Evolutionary conservation across 2,888 invertebrate genomes (phyloP).

Genomic region (Syrphus vitripennis): DNA sequence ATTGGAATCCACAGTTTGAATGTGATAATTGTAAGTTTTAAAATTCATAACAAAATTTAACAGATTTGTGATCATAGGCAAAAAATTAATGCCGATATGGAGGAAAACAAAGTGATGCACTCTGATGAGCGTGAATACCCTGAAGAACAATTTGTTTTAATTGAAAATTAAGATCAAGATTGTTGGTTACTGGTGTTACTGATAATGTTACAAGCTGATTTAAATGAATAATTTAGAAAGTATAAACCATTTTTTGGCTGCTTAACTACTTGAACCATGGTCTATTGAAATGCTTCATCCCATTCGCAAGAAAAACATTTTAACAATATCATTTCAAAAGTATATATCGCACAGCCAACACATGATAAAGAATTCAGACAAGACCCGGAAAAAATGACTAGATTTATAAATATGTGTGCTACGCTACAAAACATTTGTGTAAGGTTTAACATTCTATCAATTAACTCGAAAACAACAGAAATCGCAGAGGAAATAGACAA

Average conservation of each 20-base stretch:
- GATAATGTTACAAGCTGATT: background rate
- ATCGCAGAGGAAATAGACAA: background rate
- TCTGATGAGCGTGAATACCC: background rate
- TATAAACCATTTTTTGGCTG: background rate
- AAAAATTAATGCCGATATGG: background rate
- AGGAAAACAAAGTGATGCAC: background rate
- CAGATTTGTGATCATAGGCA: background rate
- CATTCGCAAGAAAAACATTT: background rate
- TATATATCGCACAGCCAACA: background rate
- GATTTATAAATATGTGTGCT: background rate
- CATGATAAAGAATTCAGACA: background rate
- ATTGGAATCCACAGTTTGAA: background rate
- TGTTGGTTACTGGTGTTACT: background rate
- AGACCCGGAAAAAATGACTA: background rate
- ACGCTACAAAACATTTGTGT: background rate
- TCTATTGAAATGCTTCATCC: background rate
- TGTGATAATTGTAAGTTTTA: background rate
- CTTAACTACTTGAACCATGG: background rate
- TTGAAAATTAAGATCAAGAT: background rate
- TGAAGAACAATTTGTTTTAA: background rate
- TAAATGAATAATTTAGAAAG: background rate
- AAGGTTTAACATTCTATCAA: background rate
- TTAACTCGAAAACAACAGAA: background rate
- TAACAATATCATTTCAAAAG: background rate
- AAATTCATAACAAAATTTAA: background rate